Evolutionary conservation across 2,113 vertebrate species (phyloP), one percentile per base, ranked within the genome.

Genomic region (Pterocles orientalis): DNA sequence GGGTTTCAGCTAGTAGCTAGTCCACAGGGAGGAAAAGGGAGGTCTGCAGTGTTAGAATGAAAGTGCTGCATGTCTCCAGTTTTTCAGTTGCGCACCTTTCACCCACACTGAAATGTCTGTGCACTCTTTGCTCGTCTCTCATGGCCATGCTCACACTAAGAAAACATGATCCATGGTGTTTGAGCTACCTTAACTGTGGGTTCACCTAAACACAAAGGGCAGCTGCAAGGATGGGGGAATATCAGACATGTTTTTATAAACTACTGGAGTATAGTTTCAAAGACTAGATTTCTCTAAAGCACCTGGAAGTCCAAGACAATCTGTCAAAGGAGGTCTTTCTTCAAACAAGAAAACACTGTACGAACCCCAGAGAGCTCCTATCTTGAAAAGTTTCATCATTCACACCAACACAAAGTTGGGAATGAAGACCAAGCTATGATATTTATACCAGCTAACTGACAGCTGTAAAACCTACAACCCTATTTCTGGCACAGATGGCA

Each of bases 301-400:
- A 79, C 26, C 13, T 53, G 2, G 19, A 88, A 81, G 39, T 72
- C 43, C 43, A 54, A 66, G 43, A 39, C 28, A 54, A 13, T 28
- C 36, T 53, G 26, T 79, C 53, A 69, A 85, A 61, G n/a, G 15
- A 57, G 15, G 10, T 80, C 26, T 54, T 68, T 21, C 33, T 72
- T 90, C 62, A 79, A 72, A 56, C 15, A 34, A 69, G 41, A 94
- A 72, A 73, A 85, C 48, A 47, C 60, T 95, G 6, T 83, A 53
- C 13, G 51, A 91, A 86, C 79, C 95, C 45, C 41, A 82, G 4
- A 2, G 7, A 39, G n/a, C 47, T 93, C 75, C 80, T 86, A 12
- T 66, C 83, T 72, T 88, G 58, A 90, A 64, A 86, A 88, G 56
- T 95, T 90, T 95, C 85, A 94, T 95, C 50, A 83, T 73, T 95